Evolutionary conservation across 2,888 invertebrate species (phyloP), one percentile per base, ranked within the genome.

Genomic region (Anagyrus pseudococci): DNA sequence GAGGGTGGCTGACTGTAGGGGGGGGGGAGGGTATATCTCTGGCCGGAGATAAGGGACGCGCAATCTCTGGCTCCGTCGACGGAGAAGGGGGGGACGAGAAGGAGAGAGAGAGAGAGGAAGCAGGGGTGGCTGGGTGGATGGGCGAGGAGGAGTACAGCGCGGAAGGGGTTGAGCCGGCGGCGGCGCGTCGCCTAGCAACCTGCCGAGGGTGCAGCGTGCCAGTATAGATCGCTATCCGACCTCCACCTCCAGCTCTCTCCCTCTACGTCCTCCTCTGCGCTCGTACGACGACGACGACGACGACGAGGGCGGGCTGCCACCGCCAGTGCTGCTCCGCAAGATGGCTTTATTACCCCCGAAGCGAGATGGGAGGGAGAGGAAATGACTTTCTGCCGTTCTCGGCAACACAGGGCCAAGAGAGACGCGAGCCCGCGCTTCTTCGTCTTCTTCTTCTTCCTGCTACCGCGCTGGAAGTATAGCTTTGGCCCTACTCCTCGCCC

Each of bases 291-390:
- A n/a, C n/a, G n/a, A 17, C 15, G 7, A 41, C 4, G 6, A 6
- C 43, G 40, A 20, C 46, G 48, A 52, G 58, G 58, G 58, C 58
- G 58, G 58, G 52, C 33, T 47, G 33, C 37, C 19, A 23, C 57
- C 37, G n/a, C 46, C 25, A 20, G 69, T 67, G 67, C 69, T 67
- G 67, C 74, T 74, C 73, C 66, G 74, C 79, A 80, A 80, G 80
- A 80, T 80, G 80, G 80, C 80, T 79, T 79, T 79, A 78, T 79
- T 79, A 77, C 78, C 76, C 75, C 73, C 71, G 70, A 68, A 72
- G 75, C 73, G 72, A 29, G 26, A 49, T n/a, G 46, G n/a, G n/a
- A 17, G 52, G 20, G 49, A 23, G 55, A 66, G 62, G 62, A 66
- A 66, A 62, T 58, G 53, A 62, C 66, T 66, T 59, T 66, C 56